Evolutionary conservation across 2,888 invertebrate genomes (phyloP).

Genomic region (Hirtodrosophila confusa): DNA sequence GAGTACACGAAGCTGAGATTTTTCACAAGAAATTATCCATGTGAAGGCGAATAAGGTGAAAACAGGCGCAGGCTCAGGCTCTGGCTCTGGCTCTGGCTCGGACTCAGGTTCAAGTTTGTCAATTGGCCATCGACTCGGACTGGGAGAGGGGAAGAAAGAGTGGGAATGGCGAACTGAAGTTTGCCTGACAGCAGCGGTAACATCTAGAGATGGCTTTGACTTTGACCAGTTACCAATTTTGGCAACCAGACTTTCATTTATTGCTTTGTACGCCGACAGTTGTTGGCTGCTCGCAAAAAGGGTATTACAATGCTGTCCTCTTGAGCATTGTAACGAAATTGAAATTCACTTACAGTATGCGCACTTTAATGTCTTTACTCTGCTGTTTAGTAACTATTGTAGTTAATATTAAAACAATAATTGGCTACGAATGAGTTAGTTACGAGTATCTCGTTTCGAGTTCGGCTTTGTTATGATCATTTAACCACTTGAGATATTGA

Average conservation of each 20-base stretch:
- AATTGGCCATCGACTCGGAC: conserved; percentile 33
- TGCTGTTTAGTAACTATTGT: not conserved
- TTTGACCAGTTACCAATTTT: conserved; percentile 81
- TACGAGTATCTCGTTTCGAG: too few species aligned
- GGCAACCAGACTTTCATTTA: conserved; percentile 82
- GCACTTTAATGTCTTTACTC: too few species aligned
- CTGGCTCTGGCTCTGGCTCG: conserved; percentile 35
- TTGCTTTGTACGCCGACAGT: conserved; percentile 46
- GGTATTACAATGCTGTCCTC: conserved; percentile 33
- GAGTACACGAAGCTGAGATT: conserved; percentile 70
- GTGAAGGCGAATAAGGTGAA: conserved; percentile 59
- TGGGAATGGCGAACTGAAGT: conserved; percentile 57
- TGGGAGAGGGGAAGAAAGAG: not conserved
- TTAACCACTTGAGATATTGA: too few species aligned
- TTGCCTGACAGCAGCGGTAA: conserved; percentile 70
- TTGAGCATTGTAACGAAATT: not conserved
- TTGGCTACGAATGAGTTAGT: too few species aligned
- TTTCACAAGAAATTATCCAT: conserved; percentile 75
- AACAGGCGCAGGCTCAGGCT: conserved; percentile 53
- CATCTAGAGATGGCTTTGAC: conserved; percentile 55
- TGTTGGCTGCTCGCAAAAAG: conserved; percentile 38
- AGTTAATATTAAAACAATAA: conserved; percentile 1
- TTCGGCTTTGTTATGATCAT: too few species aligned
- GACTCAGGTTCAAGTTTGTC: conserved; percentile 59
- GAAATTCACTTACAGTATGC: conserved; percentile 9